Conservation (phyloP, 2,113 vertebrate species). For the Lucifuga dentata region DNA sequence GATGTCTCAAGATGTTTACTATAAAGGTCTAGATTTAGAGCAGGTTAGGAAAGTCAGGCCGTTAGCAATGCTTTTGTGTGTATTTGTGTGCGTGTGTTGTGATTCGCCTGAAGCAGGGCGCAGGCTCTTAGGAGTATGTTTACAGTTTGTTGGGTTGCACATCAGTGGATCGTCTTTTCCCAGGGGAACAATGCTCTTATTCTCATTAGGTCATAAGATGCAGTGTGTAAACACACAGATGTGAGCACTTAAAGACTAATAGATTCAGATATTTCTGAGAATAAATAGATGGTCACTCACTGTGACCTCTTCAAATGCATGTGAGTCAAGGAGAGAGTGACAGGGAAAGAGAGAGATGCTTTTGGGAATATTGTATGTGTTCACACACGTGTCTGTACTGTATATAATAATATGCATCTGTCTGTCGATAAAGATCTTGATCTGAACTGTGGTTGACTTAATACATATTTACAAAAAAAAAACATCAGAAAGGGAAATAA, state of each 20-base stretch:
- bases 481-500: neutral
- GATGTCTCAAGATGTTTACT: slow-evolving; percentile 83
- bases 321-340: slow-evolving; percentile 45
- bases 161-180: slow-evolving; percentile 63
- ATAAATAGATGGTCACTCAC: slow-evolving; percentile 75
- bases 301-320: slow-evolving; percentile 28
- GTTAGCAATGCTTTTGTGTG: slow-evolving; percentile 35
- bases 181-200: slow-evolving; percentile 75
- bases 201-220: slow-evolving; percentile 73
- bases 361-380: slow-evolving; percentile 35
- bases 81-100: slow-evolving; percentile 50
- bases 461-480: too few species aligned
- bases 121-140: slow-evolving; percentile 70
- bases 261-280: slow-evolving; percentile 63
- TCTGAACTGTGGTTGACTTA: neutral
- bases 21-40: slow-evolving; percentile 83
- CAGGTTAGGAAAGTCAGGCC: slow-evolving; percentile 74
- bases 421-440: neutral
- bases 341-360: slow-evolving; percentile 28
- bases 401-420: slow-evolving; percentile 9
- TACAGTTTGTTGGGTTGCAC: slow-evolving; percentile 68
- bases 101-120: slow-evolving; percentile 43
- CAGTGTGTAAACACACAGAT: slow-evolving; percentile 74
- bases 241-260: slow-evolving; percentile 65
- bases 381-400: slow-evolving; percentile 21